Base-by-base conservation (phyloP, 2,888 invertebrate genomes). In the Netelia melanura region DNA sequence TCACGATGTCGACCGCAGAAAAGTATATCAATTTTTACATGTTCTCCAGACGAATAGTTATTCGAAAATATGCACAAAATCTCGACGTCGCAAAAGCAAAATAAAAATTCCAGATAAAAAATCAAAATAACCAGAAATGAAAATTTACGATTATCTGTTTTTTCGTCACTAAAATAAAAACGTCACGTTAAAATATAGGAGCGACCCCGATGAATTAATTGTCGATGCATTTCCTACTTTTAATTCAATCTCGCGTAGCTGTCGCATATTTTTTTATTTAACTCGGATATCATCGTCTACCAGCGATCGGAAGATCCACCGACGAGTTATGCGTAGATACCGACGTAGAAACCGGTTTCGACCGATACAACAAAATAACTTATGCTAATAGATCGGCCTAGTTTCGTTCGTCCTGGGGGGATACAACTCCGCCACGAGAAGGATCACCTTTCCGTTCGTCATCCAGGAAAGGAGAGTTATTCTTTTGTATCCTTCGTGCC, bases 371-470 rank as follows among this genome's bases (percentile, higher is more conserved):
- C 17, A 83, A 79, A 72, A 81, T 72, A 58, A 79, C 38, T 81
- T 76, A 72, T 76, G 65, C 54, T 71, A 75, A 79, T 75, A 85
- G 78, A 75, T 81, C 79, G 85, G 65, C 85, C 82, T 67, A 79
- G 75, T 82, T 82, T 79, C 65, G 52, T n/a, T 44, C 61, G 64
- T 44, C 52, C 68, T 64, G 54, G 38, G 61, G 52, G 10, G 56
- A 61, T 23, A 44, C 38, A 17, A n/a, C 56, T 70, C 44, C 52
- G 3, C 8, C 9, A 52, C 43, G 14, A 67, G 48, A 30, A 70
- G 58, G 77, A 75, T 58, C 77, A 72, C 44, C 58, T 54, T 54
- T 21, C 38, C 25, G 52, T 77, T 81, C 62, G 62, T 70, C 54
- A 44, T 70, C 64, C 43, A 38, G 58, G 3, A 48, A 25, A 74